These are phyloP conservation scores for Blastomussa wellsi DNA, from an alignment of 92 coral and sea anemone genomes.

Conservation along the genomic window DNA sequence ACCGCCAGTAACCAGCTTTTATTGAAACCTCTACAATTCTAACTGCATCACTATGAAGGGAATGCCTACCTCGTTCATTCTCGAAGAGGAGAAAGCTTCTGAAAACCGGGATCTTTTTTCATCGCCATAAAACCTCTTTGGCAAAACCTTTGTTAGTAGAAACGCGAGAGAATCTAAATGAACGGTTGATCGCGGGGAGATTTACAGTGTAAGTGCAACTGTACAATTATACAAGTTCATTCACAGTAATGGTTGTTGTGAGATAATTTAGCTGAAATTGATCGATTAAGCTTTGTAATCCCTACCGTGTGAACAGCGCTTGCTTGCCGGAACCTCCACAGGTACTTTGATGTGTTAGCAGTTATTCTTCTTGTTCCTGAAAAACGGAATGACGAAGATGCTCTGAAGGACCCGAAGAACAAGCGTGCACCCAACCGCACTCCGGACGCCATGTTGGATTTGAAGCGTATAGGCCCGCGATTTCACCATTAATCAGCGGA, in stretches of 20 bases:
- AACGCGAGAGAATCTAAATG: neutral
- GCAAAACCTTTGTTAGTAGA: neutral
- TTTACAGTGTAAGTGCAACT: neutral
- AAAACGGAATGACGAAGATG: neutral
- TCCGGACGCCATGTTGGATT: conserved; percentile 62
- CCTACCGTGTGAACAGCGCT: neutral
- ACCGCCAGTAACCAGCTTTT: too few relatives aligned
- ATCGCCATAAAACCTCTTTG: neutral
- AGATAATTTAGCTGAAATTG: neutral
- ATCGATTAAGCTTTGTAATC: neutral
- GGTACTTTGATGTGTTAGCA: neutral
- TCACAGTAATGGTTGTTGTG: too few relatives aligned
- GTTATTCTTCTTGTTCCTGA: neutral
- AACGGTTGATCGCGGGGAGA: neutral
- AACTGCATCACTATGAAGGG: too few relatives aligned
- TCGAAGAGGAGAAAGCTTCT: neutral
- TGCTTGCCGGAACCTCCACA: conserved; percentile 1
- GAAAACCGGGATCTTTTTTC: neutral
- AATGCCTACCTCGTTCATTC: neutral
- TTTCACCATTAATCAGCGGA: neutral
- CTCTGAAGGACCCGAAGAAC: conserved; percentile 35
- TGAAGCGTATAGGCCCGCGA: neutral
- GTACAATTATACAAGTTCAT: neutral
- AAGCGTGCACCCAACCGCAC: conserved; percentile 36
- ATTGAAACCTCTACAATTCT: too few relatives aligned